Evolutionary conservation across 2,888 invertebrate genomes (phyloP).

Genomic region (Hemistola chrysoprasaria): DNA sequence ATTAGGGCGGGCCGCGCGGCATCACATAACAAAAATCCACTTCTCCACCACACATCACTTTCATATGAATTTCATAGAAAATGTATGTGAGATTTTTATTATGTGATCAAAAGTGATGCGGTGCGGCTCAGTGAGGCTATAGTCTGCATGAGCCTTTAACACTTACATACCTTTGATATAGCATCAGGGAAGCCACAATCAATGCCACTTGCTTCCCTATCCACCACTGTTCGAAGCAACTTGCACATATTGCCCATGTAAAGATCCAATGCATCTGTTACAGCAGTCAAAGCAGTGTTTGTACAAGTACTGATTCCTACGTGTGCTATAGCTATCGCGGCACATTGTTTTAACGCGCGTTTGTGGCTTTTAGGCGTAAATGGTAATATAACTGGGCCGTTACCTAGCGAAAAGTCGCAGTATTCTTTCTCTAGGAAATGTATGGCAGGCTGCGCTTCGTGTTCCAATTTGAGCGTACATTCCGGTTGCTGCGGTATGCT

Average conservation of each 20-base stretch:
- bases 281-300: slow-evolving; percentile 59
- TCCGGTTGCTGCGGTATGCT: slow-evolving; percentile 57
- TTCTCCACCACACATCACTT: too few relatives aligned
- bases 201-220: slow-evolving; percentile 65
- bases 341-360: slow-evolving; percentile 67
- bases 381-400: slow-evolving; percentile 63
- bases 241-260: slow-evolving; percentile 73
- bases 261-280: slow-evolving; percentile 65
- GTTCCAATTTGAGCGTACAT: slow-evolving; percentile 49
- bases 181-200: slow-evolving; percentile 71
- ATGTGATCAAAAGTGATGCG: too few relatives aligned
- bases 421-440: slow-evolving; percentile 68
- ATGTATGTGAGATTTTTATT: too few relatives aligned
- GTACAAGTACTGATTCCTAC: slow-evolving; percentile 65
- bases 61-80: too few relatives aligned
- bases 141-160: too few relatives aligned
- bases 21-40: too few relatives aligned
- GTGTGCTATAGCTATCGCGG: slow-evolving; percentile 71
- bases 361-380: slow-evolving; percentile 75
- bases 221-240: slow-evolving; percentile 62
- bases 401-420: slow-evolving; percentile 71
- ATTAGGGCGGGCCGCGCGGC: too few relatives aligned
- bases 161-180: slow-evolving; percentile 73
- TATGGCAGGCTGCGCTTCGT: slow-evolving; percentile 57
- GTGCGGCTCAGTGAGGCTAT: too few relatives aligned